Evolutionary conservation across 2,797 vertebrate genomes (phyloP).

Genomic region (Onychomys torridus): DNA sequence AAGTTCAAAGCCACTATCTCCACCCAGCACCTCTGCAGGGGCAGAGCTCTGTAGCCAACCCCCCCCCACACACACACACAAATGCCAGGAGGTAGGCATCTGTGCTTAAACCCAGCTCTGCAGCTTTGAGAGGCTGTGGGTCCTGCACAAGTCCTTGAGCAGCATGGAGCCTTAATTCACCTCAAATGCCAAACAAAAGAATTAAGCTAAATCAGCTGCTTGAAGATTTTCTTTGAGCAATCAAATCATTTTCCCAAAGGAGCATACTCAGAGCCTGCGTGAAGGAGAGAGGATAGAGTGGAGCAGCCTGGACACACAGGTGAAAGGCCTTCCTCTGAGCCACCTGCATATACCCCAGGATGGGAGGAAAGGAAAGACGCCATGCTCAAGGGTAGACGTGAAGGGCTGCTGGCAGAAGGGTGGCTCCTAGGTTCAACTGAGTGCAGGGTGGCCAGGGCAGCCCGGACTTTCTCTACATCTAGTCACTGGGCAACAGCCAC

Average conservation of each 20-base stretch:
- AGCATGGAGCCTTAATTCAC: neutral
- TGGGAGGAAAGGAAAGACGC: neutral
- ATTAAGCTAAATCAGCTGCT: neutral
- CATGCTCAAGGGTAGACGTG: accelerated
- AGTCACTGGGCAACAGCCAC: neutral
- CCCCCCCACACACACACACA: too few species aligned
- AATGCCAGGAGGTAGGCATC: neutral
- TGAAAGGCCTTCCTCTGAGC: neutral
- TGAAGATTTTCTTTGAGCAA: slow-evolving; percentile 41
- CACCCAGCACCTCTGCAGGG: neutral
- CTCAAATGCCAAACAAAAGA: slow-evolving; percentile 18
- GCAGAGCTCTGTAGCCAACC: neutral
- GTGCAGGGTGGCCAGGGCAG: neutral
- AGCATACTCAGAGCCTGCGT: neutral
- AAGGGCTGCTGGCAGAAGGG: neutral
- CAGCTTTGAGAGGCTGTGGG: neutral
- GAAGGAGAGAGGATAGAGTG: neutral
- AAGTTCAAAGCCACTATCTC: neutral
- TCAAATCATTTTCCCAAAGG: neutral
- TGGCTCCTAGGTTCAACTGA: neutral
- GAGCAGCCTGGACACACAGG: neutral
- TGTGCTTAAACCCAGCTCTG: neutral
- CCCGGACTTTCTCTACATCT: neutral
- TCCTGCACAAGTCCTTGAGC: neutral
- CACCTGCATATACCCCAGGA: neutral